Conservation (phyloP, 2,888 invertebrate species). For the Tholera decimalis region DNA sequence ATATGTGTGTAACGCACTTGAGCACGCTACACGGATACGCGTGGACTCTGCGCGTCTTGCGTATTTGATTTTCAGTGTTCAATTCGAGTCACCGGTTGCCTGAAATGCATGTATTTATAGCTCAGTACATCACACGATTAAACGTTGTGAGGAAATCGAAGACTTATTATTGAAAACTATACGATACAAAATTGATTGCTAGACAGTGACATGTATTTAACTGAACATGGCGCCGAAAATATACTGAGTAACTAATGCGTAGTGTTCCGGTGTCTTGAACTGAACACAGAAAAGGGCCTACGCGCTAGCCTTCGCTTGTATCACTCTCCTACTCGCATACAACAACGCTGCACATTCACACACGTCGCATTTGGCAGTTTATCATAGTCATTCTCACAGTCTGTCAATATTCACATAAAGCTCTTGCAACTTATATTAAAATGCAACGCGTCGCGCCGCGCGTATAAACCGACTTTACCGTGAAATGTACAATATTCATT, state of each 20-base stretch:
- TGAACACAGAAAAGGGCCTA: neutral
- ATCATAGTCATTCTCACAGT: slow-evolving; percentile 80
- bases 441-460: slow-evolving; percentile 67
- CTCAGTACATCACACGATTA: neutral
- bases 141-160: neutral
- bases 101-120: neutral
- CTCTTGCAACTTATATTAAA: slow-evolving; percentile 73
- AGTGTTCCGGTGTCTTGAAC: neutral
- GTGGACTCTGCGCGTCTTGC: slow-evolving; percentile 54
- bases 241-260: neutral
- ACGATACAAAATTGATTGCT: neutral
- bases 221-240: neutral
- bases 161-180: neutral
- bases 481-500: slow-evolving; percentile 71
- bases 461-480: slow-evolving; percentile 64
- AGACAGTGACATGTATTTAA: no score
- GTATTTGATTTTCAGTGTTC: neutral
- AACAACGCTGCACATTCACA: slow-evolving; percentile 62
- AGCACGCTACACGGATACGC: slow-evolving; percentile 59
- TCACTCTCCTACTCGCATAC: slow-evolving; percentile 57
- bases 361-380: slow-evolving; percentile 89
- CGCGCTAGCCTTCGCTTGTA: slow-evolving; percentile 44
- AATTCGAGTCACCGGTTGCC: neutral
- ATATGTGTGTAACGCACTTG: slow-evolving; percentile 76
- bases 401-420: slow-evolving; percentile 86